These are phyloP conservation scores for Drosophila tripunctata DNA, from an alignment of 2,888 invertebrate species.

Conservation along the genomic window DNA sequence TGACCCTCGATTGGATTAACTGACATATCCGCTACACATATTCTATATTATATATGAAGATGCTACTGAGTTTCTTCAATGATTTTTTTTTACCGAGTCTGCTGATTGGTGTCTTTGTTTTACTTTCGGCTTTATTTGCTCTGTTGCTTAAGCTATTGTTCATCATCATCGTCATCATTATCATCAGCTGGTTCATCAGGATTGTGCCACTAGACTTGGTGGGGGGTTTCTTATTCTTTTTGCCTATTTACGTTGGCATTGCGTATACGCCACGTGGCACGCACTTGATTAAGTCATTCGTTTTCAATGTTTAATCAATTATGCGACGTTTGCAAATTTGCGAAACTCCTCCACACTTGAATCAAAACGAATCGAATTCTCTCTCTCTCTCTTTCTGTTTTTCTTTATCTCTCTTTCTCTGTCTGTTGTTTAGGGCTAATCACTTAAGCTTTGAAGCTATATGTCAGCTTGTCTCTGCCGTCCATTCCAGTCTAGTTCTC, in stretches of 20 bases:
- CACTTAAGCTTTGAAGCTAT: conserved; percentile 41
- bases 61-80: conserved; percentile 27
- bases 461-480: conserved; percentile 15
- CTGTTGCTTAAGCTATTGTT: conserved; percentile 19
- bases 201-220: no score
- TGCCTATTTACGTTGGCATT: conserved; percentile 40
- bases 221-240: not conserved
- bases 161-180: conserved; percentile 19
- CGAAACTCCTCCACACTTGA: conserved; percentile 12
- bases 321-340: conserved; percentile 71
- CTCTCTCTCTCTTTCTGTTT: no score
- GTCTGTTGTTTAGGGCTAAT: conserved; percentile 56
- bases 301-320: conserved; percentile 72
- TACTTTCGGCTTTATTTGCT: conserved; percentile 48
- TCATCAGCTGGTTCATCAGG: conserved; percentile 36
- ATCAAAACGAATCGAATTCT: not conserved
- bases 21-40: conserved; percentile 13
- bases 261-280: conserved; percentile 70
- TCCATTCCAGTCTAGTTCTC: no score
- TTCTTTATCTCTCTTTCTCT: not conserved
- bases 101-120: conserved; percentile 67
- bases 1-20: conserved; percentile 6
- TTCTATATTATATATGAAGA: conserved; percentile 53
- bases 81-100: conserved; percentile 45
- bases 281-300: conserved; percentile 75